Percentiles rank a stretch among this genome's conserved stretches.
Conservation (phyloP, 2,113 vertebrate species). For the Piaya cayana region DNA sequence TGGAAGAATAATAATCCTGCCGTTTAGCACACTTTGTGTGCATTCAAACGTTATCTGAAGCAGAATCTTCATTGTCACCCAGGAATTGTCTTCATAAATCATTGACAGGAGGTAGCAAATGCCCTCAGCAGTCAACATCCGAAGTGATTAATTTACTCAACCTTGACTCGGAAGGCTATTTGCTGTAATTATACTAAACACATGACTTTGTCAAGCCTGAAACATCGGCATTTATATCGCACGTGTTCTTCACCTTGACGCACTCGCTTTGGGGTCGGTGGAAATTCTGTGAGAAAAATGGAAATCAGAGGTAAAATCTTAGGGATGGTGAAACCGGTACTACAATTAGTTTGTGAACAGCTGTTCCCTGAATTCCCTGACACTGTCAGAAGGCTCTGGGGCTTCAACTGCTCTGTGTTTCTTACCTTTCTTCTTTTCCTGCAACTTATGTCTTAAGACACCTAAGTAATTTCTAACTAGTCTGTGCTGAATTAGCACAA, state of each 20-base stretch:
- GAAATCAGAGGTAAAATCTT: not conserved
- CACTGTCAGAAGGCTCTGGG: not conserved
- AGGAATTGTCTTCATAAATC: not conserved
- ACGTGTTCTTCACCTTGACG: not conserved
- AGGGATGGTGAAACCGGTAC: not conserved
- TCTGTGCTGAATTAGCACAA: not conserved
- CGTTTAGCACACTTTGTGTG: not conserved
- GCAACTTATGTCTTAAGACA: not conserved
- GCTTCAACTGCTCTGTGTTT: not conserved
- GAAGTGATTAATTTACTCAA: slow-evolving; percentile 29
- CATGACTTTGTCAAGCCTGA: not conserved
- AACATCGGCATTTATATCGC: not conserved
- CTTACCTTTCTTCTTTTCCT: not conserved
- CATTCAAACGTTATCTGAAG: not conserved
- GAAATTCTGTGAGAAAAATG: not conserved
- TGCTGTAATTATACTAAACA: not conserved
- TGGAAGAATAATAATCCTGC: not conserved
- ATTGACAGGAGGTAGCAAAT: not conserved
- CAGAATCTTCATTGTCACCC: not conserved
- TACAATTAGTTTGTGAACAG: not conserved
- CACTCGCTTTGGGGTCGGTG: not conserved
- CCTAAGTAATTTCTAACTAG: not conserved
- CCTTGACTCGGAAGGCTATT: not conserved
- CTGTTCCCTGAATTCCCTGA: not conserved
- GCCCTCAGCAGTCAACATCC: slow-evolving; percentile 1